phyloP scores from a whole-genome alignment of 1,140 invertebrate species.

The Trachelipus rathkii region DNA sequence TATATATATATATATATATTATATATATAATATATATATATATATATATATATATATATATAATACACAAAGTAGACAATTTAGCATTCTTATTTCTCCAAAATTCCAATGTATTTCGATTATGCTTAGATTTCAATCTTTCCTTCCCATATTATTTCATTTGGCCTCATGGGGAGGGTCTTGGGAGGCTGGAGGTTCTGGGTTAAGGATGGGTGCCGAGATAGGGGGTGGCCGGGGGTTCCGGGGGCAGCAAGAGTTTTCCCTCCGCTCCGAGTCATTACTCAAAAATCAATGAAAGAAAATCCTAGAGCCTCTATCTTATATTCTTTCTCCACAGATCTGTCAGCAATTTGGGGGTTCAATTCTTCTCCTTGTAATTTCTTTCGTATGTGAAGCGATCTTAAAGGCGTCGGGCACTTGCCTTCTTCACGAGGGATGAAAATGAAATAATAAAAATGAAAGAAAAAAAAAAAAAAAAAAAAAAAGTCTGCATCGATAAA shows the following conservation, averaged over 20 bases:
- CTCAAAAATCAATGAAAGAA: slow-evolving; percentile 13
- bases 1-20: background rate
- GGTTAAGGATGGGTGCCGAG: too few species aligned
- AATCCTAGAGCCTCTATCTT: background rate
- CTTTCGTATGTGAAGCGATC: background rate
- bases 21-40: slow-evolving; percentile 2
- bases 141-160: background rate
- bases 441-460: too few species aligned
- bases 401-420: slow-evolving; percentile 6
- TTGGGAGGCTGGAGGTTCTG: too few species aligned
- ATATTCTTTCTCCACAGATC: slow-evolving; percentile 7
- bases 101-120: background rate
- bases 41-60: slow-evolving; percentile 17
- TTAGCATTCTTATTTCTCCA: background rate
- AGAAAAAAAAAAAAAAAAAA: background rate
- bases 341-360: background rate
- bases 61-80: background rate
- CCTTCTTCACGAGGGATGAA: background rate
- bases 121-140: background rate
- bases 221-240: too few species aligned
- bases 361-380: background rate
- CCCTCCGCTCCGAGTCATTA: background rate
- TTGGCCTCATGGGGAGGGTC: background rate
- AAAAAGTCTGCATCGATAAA: background rate
- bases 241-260: too few species aligned